Conservation (phyloP, 2,888 invertebrate genomes). For the Agrenia bidenticulata region DNA sequence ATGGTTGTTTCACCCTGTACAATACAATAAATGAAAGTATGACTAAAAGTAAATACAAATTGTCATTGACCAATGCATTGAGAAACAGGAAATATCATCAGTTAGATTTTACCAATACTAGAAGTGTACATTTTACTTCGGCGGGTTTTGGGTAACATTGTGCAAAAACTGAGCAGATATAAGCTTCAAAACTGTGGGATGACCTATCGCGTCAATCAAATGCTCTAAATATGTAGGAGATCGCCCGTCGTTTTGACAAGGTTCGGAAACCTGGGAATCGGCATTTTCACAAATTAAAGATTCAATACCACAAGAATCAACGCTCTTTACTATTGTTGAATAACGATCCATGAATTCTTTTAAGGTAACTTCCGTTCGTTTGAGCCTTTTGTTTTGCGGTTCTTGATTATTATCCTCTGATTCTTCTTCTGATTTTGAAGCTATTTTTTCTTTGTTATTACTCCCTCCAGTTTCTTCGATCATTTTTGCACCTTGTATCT, state of each 20-base stretch:
- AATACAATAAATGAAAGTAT: too few species aligned
- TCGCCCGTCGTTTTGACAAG: not conserved
- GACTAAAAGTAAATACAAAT: too few species aligned
- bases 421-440: not conserved
- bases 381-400: not conserved
- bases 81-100: too few species aligned
- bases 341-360: not conserved
- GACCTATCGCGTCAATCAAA: conserved; percentile 47
- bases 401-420: conserved; percentile 6
- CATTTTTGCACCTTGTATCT: conserved; percentile 8
- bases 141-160: conserved; percentile 33
- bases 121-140: too few species aligned
- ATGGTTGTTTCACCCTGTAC: too few species aligned
- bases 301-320: too few species aligned
- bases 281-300: too few species aligned
- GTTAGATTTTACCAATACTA: too few species aligned
- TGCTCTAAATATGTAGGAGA: conserved; percentile 38
- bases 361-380: not conserved
- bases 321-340: not conserved
- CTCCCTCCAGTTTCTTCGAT: not conserved
- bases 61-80: too few species aligned
- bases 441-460: too few species aligned
- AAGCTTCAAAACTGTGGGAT: conserved; percentile 43
- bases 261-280: too few species aligned
- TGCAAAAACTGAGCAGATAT: conserved; percentile 40